Evolutionary conservation across 1,140 invertebrate genomes (phyloP).

Genomic region (Cryptotermes secundus): DNA sequence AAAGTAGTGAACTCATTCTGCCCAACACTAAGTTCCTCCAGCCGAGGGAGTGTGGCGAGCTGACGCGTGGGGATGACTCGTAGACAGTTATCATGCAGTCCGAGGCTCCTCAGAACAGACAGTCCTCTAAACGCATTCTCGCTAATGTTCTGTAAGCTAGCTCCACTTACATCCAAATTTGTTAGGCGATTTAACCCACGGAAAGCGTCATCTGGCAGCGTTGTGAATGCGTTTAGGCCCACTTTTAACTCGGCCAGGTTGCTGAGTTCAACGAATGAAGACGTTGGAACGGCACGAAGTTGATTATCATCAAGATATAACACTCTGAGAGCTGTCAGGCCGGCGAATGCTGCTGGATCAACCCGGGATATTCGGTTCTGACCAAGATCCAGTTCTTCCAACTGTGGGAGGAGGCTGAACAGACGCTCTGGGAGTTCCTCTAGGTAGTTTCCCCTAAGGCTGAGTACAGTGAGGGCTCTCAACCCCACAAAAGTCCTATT

Average conservation of each 20-base stretch:
- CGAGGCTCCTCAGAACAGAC: conserved; percentile 67
- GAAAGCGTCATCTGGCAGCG: conserved; percentile 72
- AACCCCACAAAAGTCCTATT: conserved; percentile 80
- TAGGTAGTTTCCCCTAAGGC: conserved; percentile 78
- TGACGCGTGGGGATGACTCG: conserved; percentile 72
- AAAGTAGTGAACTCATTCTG: conserved; percentile 76
- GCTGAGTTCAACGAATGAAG: conserved; percentile 67
- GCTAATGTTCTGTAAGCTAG: conserved; percentile 73
- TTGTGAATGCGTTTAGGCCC: conserved; percentile 76
- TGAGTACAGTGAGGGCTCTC: conserved; percentile 72
- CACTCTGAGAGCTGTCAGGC: conserved; percentile 69
- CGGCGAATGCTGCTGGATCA: conserved; percentile 72
- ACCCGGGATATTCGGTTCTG: conserved; percentile 82
- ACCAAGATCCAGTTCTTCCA: conserved; percentile 84
- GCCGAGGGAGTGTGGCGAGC: conserved; percentile 63
- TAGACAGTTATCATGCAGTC: conserved; percentile 77
- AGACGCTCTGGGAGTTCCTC: conserved; percentile 72
- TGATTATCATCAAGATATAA: conserved; percentile 85
- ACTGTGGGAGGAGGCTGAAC: conserved; percentile 70
- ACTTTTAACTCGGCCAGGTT: conserved; percentile 80
- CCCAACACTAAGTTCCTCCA: conserved; percentile 78
- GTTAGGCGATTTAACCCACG: conserved; percentile 69
- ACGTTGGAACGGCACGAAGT: conserved; percentile 69
- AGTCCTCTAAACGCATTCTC: conserved; percentile 73
- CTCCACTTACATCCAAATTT: conserved; percentile 76